These are phyloP conservation scores for Tenthredo scrophulariae DNA, from an alignment of 2,888 invertebrate genomes.

Conservation along the genomic window DNA sequence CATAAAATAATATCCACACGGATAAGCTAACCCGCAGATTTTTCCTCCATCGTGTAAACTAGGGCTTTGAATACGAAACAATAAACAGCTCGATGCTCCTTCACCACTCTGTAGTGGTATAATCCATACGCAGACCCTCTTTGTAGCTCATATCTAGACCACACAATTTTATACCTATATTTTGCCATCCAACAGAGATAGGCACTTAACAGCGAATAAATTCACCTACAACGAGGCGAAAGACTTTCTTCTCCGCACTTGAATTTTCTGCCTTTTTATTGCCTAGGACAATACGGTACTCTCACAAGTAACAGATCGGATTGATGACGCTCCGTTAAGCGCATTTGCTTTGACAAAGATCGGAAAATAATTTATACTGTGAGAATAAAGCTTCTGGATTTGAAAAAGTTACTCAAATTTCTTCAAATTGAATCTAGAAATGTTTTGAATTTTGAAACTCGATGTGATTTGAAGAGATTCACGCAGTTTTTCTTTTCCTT, in stretches of 20 bases:
- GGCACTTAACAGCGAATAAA: neutral
- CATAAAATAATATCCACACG: slow-evolving; percentile 22
- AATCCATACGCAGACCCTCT: neutral
- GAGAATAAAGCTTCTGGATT: too few relatives aligned
- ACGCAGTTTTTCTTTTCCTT: too few relatives aligned
- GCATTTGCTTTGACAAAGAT: neutral
- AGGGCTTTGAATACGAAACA: slow-evolving; percentile 41
- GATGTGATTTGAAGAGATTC: too few relatives aligned
- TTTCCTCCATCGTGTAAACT: slow-evolving; percentile 36
- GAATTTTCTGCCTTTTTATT: slow-evolving; percentile 10
- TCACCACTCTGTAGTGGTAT: neutral
- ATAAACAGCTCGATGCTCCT: slow-evolving; percentile 27
- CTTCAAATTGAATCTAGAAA: neutral
- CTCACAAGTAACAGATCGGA: neutral
- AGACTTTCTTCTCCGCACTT: neutral
- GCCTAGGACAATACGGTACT: neutral
- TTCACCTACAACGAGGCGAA: neutral
- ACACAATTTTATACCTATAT: slow-evolving; percentile 12
- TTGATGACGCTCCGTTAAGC: neutral
- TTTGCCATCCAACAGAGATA: neutral
- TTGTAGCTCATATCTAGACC: neutral
- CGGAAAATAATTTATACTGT: neutral
- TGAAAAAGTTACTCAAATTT: neutral
- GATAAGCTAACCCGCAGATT: neutral
- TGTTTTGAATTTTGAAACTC: too few relatives aligned